These are phyloP conservation scores for Syngnathus acus DNA, from an alignment of 2,797 vertebrate species.

Conservation along the genomic window DNA sequence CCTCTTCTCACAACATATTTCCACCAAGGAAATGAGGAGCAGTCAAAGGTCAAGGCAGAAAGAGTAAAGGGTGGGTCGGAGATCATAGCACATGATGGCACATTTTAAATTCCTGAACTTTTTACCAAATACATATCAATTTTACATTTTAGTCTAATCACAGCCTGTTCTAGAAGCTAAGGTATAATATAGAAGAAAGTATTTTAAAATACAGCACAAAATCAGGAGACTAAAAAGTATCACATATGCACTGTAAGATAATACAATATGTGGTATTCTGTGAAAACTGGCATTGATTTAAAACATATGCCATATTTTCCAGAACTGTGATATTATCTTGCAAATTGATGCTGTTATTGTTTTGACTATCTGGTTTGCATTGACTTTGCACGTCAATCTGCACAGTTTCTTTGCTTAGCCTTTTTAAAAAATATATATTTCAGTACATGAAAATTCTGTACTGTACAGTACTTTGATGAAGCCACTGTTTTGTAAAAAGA, in stretches of 20 bases:
- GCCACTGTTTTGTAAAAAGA: too few species aligned
- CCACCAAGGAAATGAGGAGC: constrained; percentile 39
- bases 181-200: background rate
- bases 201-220: constrained; percentile 4
- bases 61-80: background rate
- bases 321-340: constrained; percentile 48
- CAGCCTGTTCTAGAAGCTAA: background rate
- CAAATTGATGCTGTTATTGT: constrained; percentile 52
- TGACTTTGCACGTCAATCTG: constrained; percentile 48
- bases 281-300: constrained; percentile 40
- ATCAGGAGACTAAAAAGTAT: constrained; percentile 8
- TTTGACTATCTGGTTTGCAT: constrained; percentile 52
- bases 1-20: constrained; percentile 38
- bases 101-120: background rate
- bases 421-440: background rate
- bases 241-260: constrained; percentile 27
- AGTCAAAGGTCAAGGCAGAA: constrained; percentile 34
- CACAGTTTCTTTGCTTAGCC: background rate
- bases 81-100: background rate
- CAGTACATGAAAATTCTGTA: too few species aligned
- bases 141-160: background rate
- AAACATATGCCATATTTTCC: constrained; percentile 51
- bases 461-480: too few species aligned
- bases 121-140: background rate
- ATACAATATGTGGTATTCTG: constrained; percentile 26